Percentiles rank a stretch among this genome's conserved stretches.
Conservation (phyloP, 2,888 invertebrate genomes). For the Dryomyza anilis region DNA sequence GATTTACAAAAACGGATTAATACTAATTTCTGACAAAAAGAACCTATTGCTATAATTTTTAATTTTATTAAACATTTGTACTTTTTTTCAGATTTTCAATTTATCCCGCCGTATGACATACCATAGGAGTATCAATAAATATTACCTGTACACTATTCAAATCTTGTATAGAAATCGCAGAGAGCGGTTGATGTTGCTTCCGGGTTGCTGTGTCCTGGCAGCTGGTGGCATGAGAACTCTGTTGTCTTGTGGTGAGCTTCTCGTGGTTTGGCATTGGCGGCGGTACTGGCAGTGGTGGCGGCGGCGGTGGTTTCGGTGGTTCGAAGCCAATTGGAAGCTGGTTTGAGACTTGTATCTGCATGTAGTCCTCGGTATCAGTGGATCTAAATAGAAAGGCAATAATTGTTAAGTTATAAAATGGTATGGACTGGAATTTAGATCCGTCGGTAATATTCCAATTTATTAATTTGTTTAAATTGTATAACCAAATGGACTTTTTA, state of each 20-base stretch:
- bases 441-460: too few species aligned
- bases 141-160: slow-evolving; percentile 75
- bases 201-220: slow-evolving; percentile 61
- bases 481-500: too few species aligned
- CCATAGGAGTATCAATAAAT: background rate
- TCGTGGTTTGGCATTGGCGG: slow-evolving; percentile 44
- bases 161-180: slow-evolving; percentile 86
- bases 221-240: slow-evolving; percentile 48
- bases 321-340: slow-evolving; percentile 51
- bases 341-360: slow-evolving; percentile 66
- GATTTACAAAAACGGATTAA: too few species aligned
- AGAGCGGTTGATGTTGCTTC: slow-evolving; percentile 76
- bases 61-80: too few species aligned
- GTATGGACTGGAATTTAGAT: too few species aligned
- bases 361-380: slow-evolving; percentile 62
- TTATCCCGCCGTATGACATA: too few species aligned
- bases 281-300: slow-evolving; percentile 65
- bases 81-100: too few species aligned
- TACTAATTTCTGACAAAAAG: too few species aligned
- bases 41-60: too few species aligned
- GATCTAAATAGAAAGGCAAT: slow-evolving; percentile 46
- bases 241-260: slow-evolving; percentile 38
- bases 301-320: slow-evolving; percentile 60
- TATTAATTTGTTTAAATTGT: too few species aligned
- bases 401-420: background rate